phyloP scores from a whole-genome alignment of 2,797 vertebrate genomes.

The Labroides dimidiatus region DNA sequence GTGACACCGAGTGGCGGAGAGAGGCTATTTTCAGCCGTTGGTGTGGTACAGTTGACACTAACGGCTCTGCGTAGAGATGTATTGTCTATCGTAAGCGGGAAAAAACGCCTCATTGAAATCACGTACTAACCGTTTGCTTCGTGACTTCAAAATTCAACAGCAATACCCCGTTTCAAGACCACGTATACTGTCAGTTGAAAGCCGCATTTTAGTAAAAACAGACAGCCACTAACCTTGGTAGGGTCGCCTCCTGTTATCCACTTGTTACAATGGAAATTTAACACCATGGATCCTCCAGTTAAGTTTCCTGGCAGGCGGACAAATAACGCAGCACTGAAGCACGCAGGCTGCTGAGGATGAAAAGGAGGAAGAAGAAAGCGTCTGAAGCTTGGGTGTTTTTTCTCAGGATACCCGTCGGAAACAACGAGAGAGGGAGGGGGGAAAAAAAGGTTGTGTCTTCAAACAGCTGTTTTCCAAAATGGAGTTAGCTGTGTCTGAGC shows the following conservation, averaged over 20 bases:
- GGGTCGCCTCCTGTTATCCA: conserved; percentile 77
- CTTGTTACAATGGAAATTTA: conserved; percentile 77
- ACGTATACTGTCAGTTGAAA: background rate
- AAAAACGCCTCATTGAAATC: conserved; percentile 33
- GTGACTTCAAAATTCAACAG: conserved; percentile 48
- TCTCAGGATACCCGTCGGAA: conserved; percentile 50
- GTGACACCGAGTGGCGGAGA: background rate
- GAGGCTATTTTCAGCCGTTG: background rate
- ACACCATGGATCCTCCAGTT: conserved; percentile 62
- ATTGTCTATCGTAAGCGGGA: conserved; percentile 12
- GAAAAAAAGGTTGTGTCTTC: conserved; percentile 70
- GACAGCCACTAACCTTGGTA: conserved; percentile 79
- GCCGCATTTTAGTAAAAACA: background rate
- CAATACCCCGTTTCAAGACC: background rate
- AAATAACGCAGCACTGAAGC: conserved; percentile 33
- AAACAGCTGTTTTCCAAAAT: conserved; percentile 90
- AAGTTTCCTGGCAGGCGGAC: conserved; percentile 68
- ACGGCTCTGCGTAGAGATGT: background rate
- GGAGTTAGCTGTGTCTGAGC: conserved; percentile 80
- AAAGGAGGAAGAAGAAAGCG: background rate
- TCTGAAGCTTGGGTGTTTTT: conserved; percentile 27
- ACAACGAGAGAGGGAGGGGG: conserved; percentile 52
- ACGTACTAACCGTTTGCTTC: conserved; percentile 35
- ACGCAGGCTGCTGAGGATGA: background rate
- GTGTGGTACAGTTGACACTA: conserved; percentile 1